phyloP scores from a whole-genome alignment of 2,113 vertebrate genomes.

The Stercorarius parasiticus region DNA sequence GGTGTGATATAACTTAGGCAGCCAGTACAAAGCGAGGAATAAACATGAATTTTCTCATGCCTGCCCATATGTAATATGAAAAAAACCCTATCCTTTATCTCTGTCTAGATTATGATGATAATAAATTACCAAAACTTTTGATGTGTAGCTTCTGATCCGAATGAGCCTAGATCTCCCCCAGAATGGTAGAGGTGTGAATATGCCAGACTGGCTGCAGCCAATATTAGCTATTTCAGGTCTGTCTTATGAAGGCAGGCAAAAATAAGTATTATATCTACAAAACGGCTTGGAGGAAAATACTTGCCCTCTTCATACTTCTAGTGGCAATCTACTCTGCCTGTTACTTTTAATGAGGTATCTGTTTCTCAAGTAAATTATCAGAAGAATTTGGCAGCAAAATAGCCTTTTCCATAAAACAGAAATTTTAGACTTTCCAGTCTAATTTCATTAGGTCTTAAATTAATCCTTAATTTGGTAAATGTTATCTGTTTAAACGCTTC shows the following conservation, averaged over 20 bases:
- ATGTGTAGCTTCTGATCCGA: background rate
- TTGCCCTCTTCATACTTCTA: background rate
- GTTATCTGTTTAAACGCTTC: background rate
- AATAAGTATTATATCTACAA: background rate
- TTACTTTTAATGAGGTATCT: background rate
- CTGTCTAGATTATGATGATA: background rate
- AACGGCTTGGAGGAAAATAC: background rate
- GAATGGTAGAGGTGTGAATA: background rate
- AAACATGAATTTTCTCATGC: background rate
- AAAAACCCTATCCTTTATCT: background rate
- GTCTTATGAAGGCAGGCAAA: background rate
- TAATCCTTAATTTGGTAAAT: background rate
- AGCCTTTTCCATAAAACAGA: background rate
- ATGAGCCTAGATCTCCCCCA: background rate
- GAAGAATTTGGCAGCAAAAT: background rate
- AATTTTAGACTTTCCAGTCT: background rate
- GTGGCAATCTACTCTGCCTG: background rate
- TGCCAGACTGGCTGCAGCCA: background rate
- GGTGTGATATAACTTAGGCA: background rate
- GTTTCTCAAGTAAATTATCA: background rate
- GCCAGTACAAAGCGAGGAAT: background rate
- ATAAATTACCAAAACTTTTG: background rate
- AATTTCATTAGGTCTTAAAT: background rate
- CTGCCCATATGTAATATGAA: rapidly evolving
- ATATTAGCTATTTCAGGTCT: background rate